Base-by-base conservation (phyloP, 2,113 vertebrate species). In the Microcebus lehilahytsara region DNA sequence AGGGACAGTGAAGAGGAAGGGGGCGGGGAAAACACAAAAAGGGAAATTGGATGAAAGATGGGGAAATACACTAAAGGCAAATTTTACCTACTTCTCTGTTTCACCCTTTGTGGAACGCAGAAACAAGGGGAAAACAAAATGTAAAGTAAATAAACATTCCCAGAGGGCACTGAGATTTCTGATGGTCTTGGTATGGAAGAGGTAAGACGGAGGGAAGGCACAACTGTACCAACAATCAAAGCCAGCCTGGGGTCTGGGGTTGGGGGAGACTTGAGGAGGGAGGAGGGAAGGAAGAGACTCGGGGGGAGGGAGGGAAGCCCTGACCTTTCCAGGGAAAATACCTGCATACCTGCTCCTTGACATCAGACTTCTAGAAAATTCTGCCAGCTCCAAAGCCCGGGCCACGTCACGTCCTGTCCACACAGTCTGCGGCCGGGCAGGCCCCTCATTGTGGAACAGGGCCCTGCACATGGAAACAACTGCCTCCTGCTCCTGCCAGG, bases 381-480 rank as follows among this genome's bases (percentile, higher is more conserved):
- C 53, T 60, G 14, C 23, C 34, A 14, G 90, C 85, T n/a, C 9
- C 71, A 25, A 23, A 23, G 32, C 32, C 11, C 16, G 19, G 20
- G 23, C 92, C 46, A 46, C 49, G 7, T 81, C 93, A 72, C 4
- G 4, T 96, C 93, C 72, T 17, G 51, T 16, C 72, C 46, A 13
- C 42, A 56, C 5, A 6, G 53, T 3, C 12, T n/a, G 37, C 23
- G 53, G 86, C 92, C 2, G 7, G 22, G 66, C 32, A 62, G 30
- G 49, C 49, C 77, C 69, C 77, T 74, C 51, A 4, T 16, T 20
- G 62, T 6, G 53, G 83, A 85, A 74, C 1, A 32, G 40, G 71
- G 72, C n/a, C 4, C 56, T 5, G 53, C 6, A 75, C 85, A 86
- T 85, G 53, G 75, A 92, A 94, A 85, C 94, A 94, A 53, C 19